Evolutionary conservation across 2,888 invertebrate species (phyloP).

Genomic region (Clostera curtula): DNA sequence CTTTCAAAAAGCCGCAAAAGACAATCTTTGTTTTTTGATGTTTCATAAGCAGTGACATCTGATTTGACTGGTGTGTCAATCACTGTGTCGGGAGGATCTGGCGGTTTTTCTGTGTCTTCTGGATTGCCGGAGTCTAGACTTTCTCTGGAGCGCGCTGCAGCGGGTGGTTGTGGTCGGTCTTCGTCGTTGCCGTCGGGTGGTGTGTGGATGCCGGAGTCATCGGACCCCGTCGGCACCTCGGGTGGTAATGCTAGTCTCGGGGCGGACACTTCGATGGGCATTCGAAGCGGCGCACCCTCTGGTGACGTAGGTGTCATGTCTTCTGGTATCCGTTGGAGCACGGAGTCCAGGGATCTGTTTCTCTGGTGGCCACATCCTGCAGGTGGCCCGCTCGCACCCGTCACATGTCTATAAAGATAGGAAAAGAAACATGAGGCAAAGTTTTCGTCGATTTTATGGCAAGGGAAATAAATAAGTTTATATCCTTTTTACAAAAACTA

Average conservation of each 20-base stretch:
- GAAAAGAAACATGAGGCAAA: slow-evolving; percentile 24
- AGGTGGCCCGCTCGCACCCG: slow-evolving; percentile 59
- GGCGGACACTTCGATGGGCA: slow-evolving; percentile 52
- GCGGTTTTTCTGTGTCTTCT: slow-evolving; percentile 73
- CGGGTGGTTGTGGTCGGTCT: slow-evolving; percentile 65
- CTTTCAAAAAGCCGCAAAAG: slow-evolving; percentile 95
- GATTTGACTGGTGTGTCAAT: slow-evolving; percentile 44
- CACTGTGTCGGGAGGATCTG: slow-evolving; percentile 54
- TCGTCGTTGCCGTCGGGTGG: slow-evolving; percentile 62
- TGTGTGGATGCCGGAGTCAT: slow-evolving; percentile 83
- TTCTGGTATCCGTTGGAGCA: slow-evolving; percentile 91
- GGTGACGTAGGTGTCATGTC: slow-evolving; percentile 78
- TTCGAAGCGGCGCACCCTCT: slow-evolving; percentile 57
- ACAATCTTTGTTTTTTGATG: slow-evolving; percentile 77
- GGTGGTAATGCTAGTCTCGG: slow-evolving; percentile 75
- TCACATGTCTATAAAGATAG: slow-evolving; percentile 66
- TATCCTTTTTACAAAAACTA: slow-evolving; percentile 14
- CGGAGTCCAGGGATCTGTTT: slow-evolving; percentile 92
- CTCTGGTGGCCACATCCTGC: slow-evolving; percentile 84
- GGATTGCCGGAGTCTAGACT: slow-evolving; percentile 83
- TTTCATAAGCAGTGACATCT: slow-evolving; percentile 45
- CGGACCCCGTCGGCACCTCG: slow-evolving; percentile 78
- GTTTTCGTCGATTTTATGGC: not conserved
- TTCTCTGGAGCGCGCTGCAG: slow-evolving; percentile 79
- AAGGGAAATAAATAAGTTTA: too few species aligned